Conservation (phyloP, 2,797 vertebrate species). For the Sebastes ruberrimus region DNA sequence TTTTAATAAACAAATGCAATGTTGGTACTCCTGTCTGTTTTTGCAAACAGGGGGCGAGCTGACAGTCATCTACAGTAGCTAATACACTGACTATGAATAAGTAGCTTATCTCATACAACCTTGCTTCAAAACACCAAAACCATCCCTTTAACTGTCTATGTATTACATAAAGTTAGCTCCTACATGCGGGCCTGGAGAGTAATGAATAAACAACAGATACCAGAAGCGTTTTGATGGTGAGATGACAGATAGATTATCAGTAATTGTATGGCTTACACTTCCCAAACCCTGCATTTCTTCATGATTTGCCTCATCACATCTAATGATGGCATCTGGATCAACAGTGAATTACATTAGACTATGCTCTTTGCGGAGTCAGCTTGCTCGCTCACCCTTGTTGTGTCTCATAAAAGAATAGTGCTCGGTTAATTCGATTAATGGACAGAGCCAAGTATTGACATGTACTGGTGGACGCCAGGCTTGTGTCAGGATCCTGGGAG, state of each 20-base stretch:
- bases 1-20: background rate
- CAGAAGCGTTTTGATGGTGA: background rate
- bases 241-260: background rate
- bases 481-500: slow-evolving; percentile 45
- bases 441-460: slow-evolving; percentile 50
- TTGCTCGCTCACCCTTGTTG: slow-evolving; percentile 17
- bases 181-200: background rate
- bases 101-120: no score
- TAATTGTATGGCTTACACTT: background rate
- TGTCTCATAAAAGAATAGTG: slow-evolving; percentile 42
- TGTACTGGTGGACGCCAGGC: slow-evolving; percentile 21
- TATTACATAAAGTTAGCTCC: background rate
- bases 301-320: background rate
- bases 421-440: slow-evolving; percentile 46
- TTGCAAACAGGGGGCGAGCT: fast-evolving
- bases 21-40: no score
- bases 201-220: background rate
- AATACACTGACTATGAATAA: no score
- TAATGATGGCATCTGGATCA: background rate
- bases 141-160: no score
- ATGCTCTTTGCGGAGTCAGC: slow-evolving; percentile 17
- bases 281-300: background rate
- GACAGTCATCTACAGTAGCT: no score
- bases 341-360: slow-evolving; percentile 9
- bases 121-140: no score